phyloP scores from a whole-genome alignment of 2,113 vertebrate species.

The Ranitomeya imitator region DNA sequence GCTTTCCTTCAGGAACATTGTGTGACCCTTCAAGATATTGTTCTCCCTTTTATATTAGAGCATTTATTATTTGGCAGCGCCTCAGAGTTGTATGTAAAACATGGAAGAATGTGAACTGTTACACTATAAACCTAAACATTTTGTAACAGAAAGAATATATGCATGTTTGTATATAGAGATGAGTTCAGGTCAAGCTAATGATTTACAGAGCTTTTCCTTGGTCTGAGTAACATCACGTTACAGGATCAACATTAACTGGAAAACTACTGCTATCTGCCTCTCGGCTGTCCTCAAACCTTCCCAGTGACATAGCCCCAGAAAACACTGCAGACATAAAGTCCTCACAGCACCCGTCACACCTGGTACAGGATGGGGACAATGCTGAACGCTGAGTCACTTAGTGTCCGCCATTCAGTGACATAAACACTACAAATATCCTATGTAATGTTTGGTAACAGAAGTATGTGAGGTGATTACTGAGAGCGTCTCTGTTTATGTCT shows the following conservation, averaged over 20 bases:
- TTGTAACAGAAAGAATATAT: neutral
- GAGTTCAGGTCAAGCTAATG: conserved; percentile 17
- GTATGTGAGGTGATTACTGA: neutral
- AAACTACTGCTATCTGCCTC: conserved; percentile 11
- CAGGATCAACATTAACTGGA: conserved; percentile 2
- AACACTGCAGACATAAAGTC: conserved; percentile 6
- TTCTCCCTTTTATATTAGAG: neutral
- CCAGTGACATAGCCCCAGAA: conserved; percentile 21
- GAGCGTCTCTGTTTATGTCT: conserved; percentile 1
- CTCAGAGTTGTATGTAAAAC: neutral
- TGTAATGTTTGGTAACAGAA: neutral
- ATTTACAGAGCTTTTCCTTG: neutral
- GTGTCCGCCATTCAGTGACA: neutral
- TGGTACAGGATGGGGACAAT: conserved; percentile 2
- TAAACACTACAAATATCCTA: neutral
- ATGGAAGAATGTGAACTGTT: neutral
- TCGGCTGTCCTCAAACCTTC: neutral
- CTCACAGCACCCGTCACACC: neutral
- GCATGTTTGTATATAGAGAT: conserved; percentile 3
- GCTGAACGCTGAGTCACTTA: neutral
- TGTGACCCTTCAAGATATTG: neutral
- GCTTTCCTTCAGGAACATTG: neutral
- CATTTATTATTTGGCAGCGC: neutral
- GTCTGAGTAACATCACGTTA: neutral
- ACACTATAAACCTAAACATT: neutral